A percentile compares a stretch with the other conserved stretches of the same genome.
Conservation (phyloP, 1,140 invertebrate species). For the Rhagoletis zephyria region DNA sequence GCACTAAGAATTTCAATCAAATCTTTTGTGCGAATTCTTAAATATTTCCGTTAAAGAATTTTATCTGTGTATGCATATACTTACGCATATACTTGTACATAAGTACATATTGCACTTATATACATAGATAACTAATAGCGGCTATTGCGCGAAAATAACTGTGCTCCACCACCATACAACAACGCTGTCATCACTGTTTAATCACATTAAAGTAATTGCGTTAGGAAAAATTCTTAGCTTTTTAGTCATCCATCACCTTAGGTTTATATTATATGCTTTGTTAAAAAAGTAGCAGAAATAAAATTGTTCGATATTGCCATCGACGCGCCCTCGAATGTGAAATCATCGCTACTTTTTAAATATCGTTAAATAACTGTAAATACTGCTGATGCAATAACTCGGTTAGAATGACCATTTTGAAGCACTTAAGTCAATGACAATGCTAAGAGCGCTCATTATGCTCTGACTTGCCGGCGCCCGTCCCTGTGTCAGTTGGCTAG, state of each 20-base stretch:
- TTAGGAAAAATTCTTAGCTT: not conserved
- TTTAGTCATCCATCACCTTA: slow-evolving; percentile 24
- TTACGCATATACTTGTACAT: too few species aligned
- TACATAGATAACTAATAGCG: not conserved
- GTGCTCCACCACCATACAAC: not conserved
- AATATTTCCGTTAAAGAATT: too few species aligned
- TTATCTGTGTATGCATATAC: too few species aligned
- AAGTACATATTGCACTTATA: not conserved
- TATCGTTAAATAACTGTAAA: too few species aligned
- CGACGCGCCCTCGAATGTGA: not conserved
- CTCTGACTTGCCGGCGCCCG: too few species aligned
- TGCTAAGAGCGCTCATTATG: too few species aligned
- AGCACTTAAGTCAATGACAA: too few species aligned
- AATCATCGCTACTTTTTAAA: slow-evolving; percentile 20
- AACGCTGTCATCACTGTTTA: not conserved
- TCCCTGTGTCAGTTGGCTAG: too few species aligned
- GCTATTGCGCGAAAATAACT: not conserved
- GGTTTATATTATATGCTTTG: not conserved
- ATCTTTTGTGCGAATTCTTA: too few species aligned
- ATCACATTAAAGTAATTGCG: not conserved
- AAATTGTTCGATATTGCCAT: not conserved
- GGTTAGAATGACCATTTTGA: too few species aligned
- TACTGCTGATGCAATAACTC: too few species aligned
- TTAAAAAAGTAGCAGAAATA: not conserved
- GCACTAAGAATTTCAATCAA: too few species aligned